Conservation (phyloP, 2,888 invertebrate species). For the Sinelater perroti region DNA sequence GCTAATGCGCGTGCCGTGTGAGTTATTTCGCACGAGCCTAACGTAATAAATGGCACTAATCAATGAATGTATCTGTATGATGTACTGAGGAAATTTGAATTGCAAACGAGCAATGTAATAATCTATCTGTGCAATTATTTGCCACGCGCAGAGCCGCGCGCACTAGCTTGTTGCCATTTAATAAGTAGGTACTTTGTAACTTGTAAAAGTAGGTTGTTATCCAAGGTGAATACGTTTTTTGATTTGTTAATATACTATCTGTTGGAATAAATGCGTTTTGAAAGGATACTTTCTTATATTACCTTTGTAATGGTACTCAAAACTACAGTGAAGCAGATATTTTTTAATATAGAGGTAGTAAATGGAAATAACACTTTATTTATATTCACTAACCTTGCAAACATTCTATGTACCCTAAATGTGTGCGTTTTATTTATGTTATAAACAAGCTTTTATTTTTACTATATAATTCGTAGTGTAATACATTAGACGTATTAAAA, state of each 20-base stretch:
- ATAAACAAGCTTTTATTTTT: too few relatives aligned
- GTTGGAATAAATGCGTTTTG: neutral
- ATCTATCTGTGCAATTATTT: slow-evolving; percentile 9
- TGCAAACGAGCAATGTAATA: slow-evolving; percentile 9
- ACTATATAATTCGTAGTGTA: too few relatives aligned
- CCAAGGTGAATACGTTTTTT: slow-evolving; percentile 15
- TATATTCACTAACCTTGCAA: too few relatives aligned
- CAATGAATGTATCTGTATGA: slow-evolving; percentile 7
- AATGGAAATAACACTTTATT: too few relatives aligned
- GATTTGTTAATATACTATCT: slow-evolving; percentile 10
- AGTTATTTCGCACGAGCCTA: neutral
- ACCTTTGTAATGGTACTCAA: too few relatives aligned
- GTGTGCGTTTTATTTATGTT: neutral
- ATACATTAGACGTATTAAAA: too few relatives aligned
- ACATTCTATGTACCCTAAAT: neutral
- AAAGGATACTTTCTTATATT: too few relatives aligned
- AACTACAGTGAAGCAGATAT: too few relatives aligned
- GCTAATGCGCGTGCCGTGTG: slow-evolving; percentile 21
- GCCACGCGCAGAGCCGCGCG: neutral
- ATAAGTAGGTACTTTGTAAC: slow-evolving; percentile 3
- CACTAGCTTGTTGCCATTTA: slow-evolving; percentile 1
- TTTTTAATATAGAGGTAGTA: too few relatives aligned
- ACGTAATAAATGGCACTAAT: neutral
- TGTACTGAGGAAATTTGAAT: slow-evolving; percentile 9
- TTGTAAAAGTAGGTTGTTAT: slow-evolving; percentile 10